phyloP scores from a whole-genome alignment of 2,888 invertebrate species.

The Archips crataeganus region DNA sequence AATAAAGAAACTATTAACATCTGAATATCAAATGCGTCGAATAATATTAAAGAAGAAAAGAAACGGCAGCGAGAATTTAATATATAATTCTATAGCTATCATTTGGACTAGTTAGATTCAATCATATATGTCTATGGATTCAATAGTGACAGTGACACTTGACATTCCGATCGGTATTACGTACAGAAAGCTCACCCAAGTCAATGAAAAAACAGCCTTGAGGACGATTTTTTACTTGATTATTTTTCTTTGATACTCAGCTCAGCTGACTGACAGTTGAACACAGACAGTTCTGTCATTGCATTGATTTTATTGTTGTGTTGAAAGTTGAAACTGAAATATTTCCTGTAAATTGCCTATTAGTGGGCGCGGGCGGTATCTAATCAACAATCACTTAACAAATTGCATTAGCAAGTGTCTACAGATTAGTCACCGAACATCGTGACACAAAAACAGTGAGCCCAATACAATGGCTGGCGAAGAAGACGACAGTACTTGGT shows the following conservation, averaged over 20 bases:
- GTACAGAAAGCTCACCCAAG: background rate
- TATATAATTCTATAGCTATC: background rate
- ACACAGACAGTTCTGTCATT: constrained; percentile 9
- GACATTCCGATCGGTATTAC: background rate
- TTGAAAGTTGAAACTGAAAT: constrained; percentile 21
- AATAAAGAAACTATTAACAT: background rate
- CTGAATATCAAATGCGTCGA: background rate
- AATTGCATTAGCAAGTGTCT: constrained; percentile 9
- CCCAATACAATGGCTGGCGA: constrained; percentile 82
- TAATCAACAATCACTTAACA: constrained; percentile 31
- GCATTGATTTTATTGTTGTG: constrained; percentile 41
- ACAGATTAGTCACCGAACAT: constrained; percentile 25
- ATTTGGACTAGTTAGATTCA: constrained; percentile 1
- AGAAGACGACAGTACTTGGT: constrained; percentile 88
- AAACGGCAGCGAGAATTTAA: background rate
- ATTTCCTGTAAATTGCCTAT: background rate
- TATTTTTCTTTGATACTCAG: constrained; percentile 9
- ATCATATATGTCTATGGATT: background rate
- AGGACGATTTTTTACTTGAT: background rate
- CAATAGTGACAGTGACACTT: constrained; percentile 18
- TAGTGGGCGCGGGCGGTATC: constrained; percentile 22
- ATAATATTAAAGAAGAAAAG: background rate
- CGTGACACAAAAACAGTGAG: constrained; percentile 22
- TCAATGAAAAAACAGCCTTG: constrained; percentile 28
- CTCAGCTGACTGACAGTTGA: constrained; percentile 19